Conservation (phyloP, 2,113 vertebrate species). For the Ageneiosus marmoratus region DNA sequence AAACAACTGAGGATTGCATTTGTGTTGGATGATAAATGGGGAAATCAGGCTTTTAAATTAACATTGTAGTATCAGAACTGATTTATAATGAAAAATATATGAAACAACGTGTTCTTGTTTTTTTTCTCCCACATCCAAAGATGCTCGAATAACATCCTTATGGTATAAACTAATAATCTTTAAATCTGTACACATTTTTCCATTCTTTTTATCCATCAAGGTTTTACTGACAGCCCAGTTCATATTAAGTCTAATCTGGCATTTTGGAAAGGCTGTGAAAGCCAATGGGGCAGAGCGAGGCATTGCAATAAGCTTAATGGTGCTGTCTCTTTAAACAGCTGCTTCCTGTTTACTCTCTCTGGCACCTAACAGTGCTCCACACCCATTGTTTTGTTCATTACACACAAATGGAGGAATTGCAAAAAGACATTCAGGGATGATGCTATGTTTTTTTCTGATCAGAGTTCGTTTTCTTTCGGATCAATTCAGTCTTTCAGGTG, state of each 20-base stretch:
- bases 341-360: conserved; percentile 63
- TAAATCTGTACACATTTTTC: conserved; percentile 48
- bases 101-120: conserved; percentile 37
- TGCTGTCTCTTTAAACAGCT: conserved; percentile 62
- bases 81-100: conserved; percentile 35
- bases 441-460: conserved; percentile 9
- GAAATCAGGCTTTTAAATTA: conserved; percentile 33
- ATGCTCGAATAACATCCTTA: conserved; percentile 43
- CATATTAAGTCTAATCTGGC: conserved; percentile 72
- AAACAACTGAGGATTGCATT: not conserved
- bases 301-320: conserved; percentile 68
- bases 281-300: conserved; percentile 64
- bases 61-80: conserved; percentile 20
- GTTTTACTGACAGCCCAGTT: conserved; percentile 59
- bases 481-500: not conserved
- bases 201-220: conserved; percentile 46
- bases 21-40: not conserved
- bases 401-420: conserved; percentile 26
- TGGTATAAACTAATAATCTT: conserved; percentile 27
- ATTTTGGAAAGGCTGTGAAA: conserved; percentile 69
- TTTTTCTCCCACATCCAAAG: conserved; percentile 34
- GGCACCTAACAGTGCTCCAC: conserved; percentile 48
- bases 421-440: conserved; percentile 2
- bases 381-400: conserved; percentile 29
- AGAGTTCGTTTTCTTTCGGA: not conserved